Conservation (phyloP, 2,113 vertebrate species). For the Psephotus haematonotus region DNA sequence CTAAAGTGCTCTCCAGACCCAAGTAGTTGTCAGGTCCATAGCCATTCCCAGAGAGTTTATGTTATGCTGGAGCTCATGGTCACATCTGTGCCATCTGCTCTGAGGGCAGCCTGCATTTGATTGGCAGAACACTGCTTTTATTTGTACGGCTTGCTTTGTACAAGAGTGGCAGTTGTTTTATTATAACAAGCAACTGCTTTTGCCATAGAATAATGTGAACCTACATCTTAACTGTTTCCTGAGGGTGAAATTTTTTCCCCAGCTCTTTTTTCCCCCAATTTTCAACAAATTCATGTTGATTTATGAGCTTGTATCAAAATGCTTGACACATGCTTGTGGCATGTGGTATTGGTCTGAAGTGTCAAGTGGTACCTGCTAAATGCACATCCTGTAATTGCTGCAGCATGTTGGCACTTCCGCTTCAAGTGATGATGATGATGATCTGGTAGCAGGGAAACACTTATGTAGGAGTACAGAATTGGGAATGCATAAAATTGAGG, state of each 20-base stretch:
- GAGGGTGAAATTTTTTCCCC: not conserved
- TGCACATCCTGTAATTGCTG: not conserved
- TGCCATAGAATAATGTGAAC: not conserved
- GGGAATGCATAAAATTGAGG: not conserved
- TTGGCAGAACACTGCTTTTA: not conserved
- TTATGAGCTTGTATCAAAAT: not conserved
- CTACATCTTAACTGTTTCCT: not conserved
- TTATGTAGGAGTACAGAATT: not conserved
- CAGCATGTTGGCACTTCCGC: not conserved
- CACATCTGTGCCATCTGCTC: not conserved
- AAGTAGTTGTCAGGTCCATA: not conserved
- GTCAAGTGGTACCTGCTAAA: not conserved
- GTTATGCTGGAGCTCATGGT: not conserved
- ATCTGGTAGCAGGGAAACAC: not conserved
- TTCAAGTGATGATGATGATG: not conserved
- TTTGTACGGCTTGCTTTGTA: not conserved
- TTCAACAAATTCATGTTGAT: not conserved
- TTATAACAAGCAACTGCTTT: not conserved
- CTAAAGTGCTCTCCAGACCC: accelerated
- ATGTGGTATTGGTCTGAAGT: not conserved
- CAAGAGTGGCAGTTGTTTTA: not conserved
- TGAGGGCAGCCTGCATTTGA: not conserved
- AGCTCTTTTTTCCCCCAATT: not conserved
- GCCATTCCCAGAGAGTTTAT: not conserved
- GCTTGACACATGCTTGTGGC: not conserved